A percentile compares a stretch with the other conserved stretches of the same genome.
These are phyloP conservation scores for Fregata magnificens DNA, from an alignment of 2,113 vertebrate genomes.

Conservation along the genomic window DNA sequence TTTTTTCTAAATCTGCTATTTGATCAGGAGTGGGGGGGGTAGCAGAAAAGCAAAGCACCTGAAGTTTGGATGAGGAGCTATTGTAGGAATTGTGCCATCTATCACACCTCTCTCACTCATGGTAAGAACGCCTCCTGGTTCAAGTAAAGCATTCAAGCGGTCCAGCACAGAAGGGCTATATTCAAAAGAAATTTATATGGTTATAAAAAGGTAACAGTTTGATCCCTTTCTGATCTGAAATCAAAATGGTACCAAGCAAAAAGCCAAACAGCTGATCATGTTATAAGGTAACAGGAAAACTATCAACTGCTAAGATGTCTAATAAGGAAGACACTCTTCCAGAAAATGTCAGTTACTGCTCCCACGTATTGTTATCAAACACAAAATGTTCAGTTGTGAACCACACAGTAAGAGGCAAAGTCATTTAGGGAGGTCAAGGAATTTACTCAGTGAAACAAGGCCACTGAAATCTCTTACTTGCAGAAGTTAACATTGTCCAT, in stretches of 20 bases:
- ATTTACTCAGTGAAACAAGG: not conserved
- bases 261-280: not conserved
- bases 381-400: not conserved
- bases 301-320: not conserved
- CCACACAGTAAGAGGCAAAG: not conserved
- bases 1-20: not conserved
- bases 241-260: not conserved
- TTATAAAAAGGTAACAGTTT: not conserved
- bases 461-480: slow-evolving; percentile 78
- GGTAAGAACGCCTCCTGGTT: slow-evolving; percentile 92
- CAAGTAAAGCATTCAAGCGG: slow-evolving; percentile 93
- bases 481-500: slow-evolving; percentile 99
- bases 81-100: slow-evolving; percentile 85
- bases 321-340: not conserved
- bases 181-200: not conserved
- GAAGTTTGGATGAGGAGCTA: slow-evolving; percentile 93
- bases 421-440: not conserved
- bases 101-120: slow-evolving; percentile 93
- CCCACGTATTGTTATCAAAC: not conserved
- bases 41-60: slow-evolving; percentile 74
- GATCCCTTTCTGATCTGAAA: not conserved
- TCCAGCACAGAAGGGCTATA: slow-evolving; percentile 93
- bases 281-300: not conserved
- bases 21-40: too few species aligned
- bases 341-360: not conserved